These are phyloP conservation scores for Aspidiotus rigidus DNA, from an alignment of 2,888 invertebrate genomes.

Conservation along the genomic window DNA sequence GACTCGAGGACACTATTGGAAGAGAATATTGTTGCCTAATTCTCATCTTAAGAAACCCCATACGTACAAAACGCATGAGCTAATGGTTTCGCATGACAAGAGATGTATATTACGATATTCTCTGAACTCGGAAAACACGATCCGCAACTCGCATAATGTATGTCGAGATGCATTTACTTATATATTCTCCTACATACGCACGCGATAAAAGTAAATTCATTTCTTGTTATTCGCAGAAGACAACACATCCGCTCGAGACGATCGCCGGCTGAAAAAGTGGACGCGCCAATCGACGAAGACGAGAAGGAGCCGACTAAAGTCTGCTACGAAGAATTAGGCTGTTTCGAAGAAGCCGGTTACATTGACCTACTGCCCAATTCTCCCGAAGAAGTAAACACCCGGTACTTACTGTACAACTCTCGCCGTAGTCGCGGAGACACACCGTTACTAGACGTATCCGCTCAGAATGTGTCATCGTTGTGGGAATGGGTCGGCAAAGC, in stretches of 20 bases:
- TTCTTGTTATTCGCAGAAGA: constrained; percentile 13
- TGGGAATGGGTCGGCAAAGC: constrained; percentile 56
- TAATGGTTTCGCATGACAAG: too few relatives aligned
- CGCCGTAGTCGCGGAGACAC: constrained; percentile 50
- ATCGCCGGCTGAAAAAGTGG: constrained; percentile 18
- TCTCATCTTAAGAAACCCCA: too few relatives aligned
- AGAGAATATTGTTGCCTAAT: too few relatives aligned
- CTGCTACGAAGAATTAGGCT: constrained; percentile 83
- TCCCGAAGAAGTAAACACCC: constrained; percentile 58
- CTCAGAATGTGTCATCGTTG: constrained; percentile 61
- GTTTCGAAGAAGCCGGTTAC: constrained; percentile 83
- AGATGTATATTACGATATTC: too few relatives aligned
- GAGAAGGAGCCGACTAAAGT: constrained; percentile 52
- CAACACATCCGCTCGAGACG: constrained; percentile 18
- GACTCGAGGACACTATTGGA: too few relatives aligned
- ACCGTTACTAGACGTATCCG: constrained; percentile 61
- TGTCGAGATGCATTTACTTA: not conserved
- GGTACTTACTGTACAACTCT: constrained; percentile 41
- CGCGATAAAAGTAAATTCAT: not conserved
- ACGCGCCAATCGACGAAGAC: constrained; percentile 43
- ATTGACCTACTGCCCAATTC: constrained; percentile 78
- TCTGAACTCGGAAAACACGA: too few relatives aligned
- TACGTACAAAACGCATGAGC: too few relatives aligned
- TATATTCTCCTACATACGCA: not conserved
- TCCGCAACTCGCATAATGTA: not conserved